A percentile compares a stretch with the other conserved stretches of the same genome.
These are phyloP conservation scores for Syritta pipiens DNA, from an alignment of 2,888 invertebrate species.

Conservation along the genomic window DNA sequence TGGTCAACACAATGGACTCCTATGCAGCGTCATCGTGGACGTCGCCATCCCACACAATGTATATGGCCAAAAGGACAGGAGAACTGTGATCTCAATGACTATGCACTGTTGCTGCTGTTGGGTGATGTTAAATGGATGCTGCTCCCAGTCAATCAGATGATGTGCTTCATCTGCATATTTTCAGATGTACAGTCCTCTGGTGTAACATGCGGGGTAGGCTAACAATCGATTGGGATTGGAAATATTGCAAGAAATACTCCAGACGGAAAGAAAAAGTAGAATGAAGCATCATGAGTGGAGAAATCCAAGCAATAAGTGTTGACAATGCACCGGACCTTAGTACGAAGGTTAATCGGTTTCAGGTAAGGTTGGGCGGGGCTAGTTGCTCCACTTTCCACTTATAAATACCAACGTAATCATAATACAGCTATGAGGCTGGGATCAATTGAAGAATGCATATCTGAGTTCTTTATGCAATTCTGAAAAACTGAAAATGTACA, in stretches of 20 bases:
- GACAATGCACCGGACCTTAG: too few relatives aligned
- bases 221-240: slow-evolving; percentile 38
- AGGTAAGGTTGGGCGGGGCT: too few relatives aligned
- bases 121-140: slow-evolving; percentile 20
- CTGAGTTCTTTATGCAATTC: too few relatives aligned
- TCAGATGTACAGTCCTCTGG: slow-evolving; percentile 13
- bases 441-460: too few relatives aligned
- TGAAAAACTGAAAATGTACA: too few relatives aligned
- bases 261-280: too few relatives aligned
- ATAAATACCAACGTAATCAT: too few relatives aligned
- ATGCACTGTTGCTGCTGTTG: slow-evolving; percentile 1
- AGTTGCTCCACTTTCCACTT: too few relatives aligned
- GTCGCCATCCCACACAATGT: slow-evolving; percentile 48
- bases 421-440: too few relatives aligned
- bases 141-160: slow-evolving; percentile 63
- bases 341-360: too few relatives aligned
- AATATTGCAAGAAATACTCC: slow-evolving; percentile 22
- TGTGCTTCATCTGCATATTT: slow-evolving; percentile 59
- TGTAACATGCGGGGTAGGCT: slow-evolving; percentile 12
- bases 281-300: too few relatives aligned
- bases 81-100: not conserved
- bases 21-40: not conserved
- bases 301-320: too few relatives aligned
- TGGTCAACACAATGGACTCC: slow-evolving; percentile 8
- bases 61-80: not conserved